Conservation (phyloP, 1,140 invertebrate species). For the Drosophila mojavensis region DNA sequence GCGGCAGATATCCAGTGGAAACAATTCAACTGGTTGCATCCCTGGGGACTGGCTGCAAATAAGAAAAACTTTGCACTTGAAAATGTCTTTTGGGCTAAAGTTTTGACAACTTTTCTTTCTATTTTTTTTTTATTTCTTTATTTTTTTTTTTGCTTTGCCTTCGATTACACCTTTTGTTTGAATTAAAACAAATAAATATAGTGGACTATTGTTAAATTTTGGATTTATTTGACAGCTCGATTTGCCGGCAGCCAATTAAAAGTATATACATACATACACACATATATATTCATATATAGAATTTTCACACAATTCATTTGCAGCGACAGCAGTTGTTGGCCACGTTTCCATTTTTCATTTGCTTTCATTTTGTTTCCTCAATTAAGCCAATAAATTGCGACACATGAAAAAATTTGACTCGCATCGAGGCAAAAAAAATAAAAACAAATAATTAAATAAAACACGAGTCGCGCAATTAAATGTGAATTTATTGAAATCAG, state of each 20-base stretch:
- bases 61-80: constrained; percentile 70
- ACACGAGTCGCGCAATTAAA: constrained; percentile 70
- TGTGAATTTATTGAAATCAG: constrained; percentile 72
- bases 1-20: constrained; percentile 10
- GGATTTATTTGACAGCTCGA: constrained; percentile 54
- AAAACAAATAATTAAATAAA: constrained; percentile 31
- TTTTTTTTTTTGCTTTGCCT: neutral
- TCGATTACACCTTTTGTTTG: constrained; percentile 4
- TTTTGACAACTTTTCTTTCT: constrained; percentile 54
- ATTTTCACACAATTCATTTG: neutral
- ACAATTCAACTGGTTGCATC: constrained; percentile 58
- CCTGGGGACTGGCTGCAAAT: constrained; percentile 41
- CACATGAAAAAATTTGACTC: neutral
- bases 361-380: constrained; percentile 43
- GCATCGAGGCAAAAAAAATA: neutral
- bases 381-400: constrained; percentile 73
- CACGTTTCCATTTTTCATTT: constrained; percentile 46
- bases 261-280: neutral
- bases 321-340: constrained; percentile 35
- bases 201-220: constrained; percentile 7
- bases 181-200: constrained; percentile 44
- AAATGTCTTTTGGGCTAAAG: constrained; percentile 60
- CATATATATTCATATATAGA: neutral
- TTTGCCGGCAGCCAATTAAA: constrained; percentile 57
- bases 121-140: constrained; percentile 24